Evolutionary conservation across 1,140 invertebrate genomes (phyloP).

Genomic region (Bombus breviceps): DNA sequence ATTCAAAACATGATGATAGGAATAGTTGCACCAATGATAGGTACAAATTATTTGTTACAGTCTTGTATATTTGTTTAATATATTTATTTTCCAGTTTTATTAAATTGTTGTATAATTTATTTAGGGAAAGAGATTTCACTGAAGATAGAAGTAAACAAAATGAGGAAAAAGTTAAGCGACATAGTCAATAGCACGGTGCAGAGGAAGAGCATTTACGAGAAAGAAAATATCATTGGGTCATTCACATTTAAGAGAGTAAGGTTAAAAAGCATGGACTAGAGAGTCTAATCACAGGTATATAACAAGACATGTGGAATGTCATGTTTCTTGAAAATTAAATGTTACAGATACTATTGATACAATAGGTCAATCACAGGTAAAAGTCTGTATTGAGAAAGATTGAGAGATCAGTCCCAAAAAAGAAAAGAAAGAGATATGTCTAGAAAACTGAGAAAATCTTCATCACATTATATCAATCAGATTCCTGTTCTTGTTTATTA

Average conservation of each 20-base stretch:
- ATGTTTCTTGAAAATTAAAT: neutral
- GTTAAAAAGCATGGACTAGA: constrained; percentile 6
- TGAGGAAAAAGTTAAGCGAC: constrained; percentile 11
- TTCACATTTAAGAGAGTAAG: constrained; percentile 43
- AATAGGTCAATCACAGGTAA: constrained; percentile 26
- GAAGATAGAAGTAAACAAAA: constrained; percentile 22
- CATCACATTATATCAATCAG: constrained; percentile 51
- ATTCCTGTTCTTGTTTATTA: constrained; percentile 67
- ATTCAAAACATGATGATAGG: neutral
- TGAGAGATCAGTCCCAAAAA: constrained; percentile 36
- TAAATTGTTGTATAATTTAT: constrained; percentile 1
- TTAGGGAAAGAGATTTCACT: constrained; percentile 18
- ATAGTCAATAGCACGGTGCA: neutral
- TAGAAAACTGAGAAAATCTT: constrained; percentile 49
- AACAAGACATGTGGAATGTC: neutral
- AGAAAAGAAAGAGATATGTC: constrained; percentile 50
- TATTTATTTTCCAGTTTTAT: constrained; percentile 7
- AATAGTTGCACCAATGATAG: constrained; percentile 24
- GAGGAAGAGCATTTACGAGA: neutral
- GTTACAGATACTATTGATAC: neutral
- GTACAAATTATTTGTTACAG: constrained; percentile 17
- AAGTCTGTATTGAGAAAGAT: constrained; percentile 27
- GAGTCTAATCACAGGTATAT: constrained; percentile 40
- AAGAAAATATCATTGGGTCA: constrained; percentile 14
- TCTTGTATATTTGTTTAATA: neutral